phyloP scores from a whole-genome alignment of 2,797 vertebrate species.

The Phyllotis vaccarum region DNA sequence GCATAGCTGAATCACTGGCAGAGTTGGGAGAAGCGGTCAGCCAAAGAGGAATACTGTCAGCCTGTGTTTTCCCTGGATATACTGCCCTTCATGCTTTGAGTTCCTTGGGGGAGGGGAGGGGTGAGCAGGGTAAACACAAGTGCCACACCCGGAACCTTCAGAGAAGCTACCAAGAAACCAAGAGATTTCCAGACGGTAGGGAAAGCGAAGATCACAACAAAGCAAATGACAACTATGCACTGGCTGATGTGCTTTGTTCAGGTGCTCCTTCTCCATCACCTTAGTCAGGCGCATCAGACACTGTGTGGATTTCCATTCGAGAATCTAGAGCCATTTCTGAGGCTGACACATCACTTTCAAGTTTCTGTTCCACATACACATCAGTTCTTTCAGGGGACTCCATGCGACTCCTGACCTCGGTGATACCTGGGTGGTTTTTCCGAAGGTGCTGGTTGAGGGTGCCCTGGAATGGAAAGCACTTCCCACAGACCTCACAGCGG shows the following conservation, averaged over 20 bases:
- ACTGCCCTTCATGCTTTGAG: conserved; percentile 82
- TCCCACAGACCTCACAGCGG: conserved; percentile 99
- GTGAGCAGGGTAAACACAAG: conserved; percentile 78
- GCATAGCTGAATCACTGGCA: conserved; percentile 79
- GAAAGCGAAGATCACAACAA: conserved; percentile 84
- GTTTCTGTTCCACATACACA: conserved; percentile 91
- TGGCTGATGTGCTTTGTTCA: conserved; percentile 88
- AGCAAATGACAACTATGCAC: conserved; percentile 86
- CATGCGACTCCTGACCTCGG: conserved; percentile 91
- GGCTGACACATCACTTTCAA: conserved; percentile 90
- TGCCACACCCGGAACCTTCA: conserved; percentile 84
- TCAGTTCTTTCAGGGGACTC: conserved; percentile 96
- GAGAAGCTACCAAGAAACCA: conserved; percentile 81
- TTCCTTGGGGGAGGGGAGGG: conserved; percentile 82
- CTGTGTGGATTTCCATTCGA: conserved; percentile 90
- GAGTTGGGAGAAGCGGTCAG: conserved; percentile 78
- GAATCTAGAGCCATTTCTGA: conserved; percentile 93
- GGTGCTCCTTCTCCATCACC: conserved; percentile 72
- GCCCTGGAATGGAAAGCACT: conserved; percentile 99
- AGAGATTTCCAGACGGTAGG: conserved; percentile 82
- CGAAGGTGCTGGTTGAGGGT: conserved; percentile 99
- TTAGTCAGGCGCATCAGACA: conserved; percentile 89
- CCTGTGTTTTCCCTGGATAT: conserved; percentile 82
- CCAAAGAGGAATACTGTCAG: conserved; percentile 80
- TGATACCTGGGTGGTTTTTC: conserved; percentile 97